phyloP scores from a whole-genome alignment of 2,888 invertebrate genomes.

The Acrobasis suavella region DNA sequence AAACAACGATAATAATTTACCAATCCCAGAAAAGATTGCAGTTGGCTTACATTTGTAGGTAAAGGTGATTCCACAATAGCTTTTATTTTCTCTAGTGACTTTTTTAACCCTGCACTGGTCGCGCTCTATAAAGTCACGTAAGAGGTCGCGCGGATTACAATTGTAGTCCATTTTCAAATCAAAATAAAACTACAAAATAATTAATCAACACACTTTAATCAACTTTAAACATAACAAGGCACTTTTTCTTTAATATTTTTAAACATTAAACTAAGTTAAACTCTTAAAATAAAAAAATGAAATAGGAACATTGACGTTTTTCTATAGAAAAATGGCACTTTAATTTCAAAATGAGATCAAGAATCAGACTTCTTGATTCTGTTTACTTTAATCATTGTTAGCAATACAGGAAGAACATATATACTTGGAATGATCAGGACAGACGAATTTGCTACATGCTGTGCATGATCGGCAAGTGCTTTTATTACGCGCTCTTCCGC shows the following conservation, averaged over 20 bases:
- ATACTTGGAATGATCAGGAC: neutral
- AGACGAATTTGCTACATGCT: neutral
- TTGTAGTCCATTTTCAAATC: neutral
- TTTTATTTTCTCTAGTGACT: neutral
- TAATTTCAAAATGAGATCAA: too few relatives aligned
- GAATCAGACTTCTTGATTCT: neutral
- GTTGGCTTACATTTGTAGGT: too few relatives aligned
- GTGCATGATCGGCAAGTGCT: neutral
- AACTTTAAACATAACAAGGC: neutral
- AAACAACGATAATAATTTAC: too few relatives aligned
- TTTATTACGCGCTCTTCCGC: neutral
- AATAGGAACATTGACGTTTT: too few relatives aligned
- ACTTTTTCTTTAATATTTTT: neutral
- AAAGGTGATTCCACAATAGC: too few relatives aligned
- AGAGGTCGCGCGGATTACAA: neutral
- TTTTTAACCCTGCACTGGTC: neutral
- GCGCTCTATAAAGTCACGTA: neutral
- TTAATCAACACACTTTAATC: neutral
- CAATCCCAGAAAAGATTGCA: too few relatives aligned
- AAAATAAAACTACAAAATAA: neutral
- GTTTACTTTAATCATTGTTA: neutral
- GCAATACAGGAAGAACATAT: neutral
- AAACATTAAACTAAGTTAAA: too few relatives aligned
- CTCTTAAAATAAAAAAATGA: too few relatives aligned
- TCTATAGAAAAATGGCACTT: too few relatives aligned